A percentile compares a stretch with the other conserved stretches of the same genome.
Conservation (phyloP, 2,797 vertebrate genomes). For the Distichodus sexfasciatus region DNA sequence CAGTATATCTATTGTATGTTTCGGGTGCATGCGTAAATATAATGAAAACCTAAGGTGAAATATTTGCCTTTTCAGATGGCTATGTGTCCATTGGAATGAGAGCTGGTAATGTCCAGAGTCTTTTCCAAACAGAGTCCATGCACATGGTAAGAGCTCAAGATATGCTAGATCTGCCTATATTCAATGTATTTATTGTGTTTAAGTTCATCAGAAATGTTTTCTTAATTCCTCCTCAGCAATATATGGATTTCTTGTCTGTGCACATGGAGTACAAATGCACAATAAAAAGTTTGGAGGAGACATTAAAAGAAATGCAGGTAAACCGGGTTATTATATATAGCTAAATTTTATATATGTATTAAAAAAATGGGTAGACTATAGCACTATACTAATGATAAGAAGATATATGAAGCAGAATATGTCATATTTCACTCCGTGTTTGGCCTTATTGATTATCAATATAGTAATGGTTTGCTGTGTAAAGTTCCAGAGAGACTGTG, state of each 20-base stretch:
- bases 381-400: too few species aligned
- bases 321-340: neutral
- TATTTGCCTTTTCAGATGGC: slow-evolving; percentile 54
- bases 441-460: too few species aligned
- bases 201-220: neutral
- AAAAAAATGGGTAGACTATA: too few species aligned
- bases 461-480: neutral
- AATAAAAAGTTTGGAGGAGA: slow-evolving; percentile 23
- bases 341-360: neutral
- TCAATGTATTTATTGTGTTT: slow-evolving; percentile 42
- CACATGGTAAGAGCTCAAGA: slow-evolving; percentile 56
- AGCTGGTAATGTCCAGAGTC: slow-evolving; percentile 29
- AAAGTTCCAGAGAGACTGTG: neutral
- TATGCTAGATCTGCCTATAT: neutral
- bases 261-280: slow-evolving; percentile 54
- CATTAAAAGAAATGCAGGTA: slow-evolving; percentile 48
- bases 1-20: neutral
- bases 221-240: slow-evolving; percentile 42
- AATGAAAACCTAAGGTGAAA: neutral
- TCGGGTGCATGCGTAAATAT: neutral
- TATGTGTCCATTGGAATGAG: slow-evolving; percentile 66
- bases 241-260: slow-evolving; percentile 56
- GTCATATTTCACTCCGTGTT: too few species aligned
- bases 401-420: too few species aligned
- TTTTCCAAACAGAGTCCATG: slow-evolving; percentile 50